Base-by-base conservation (phyloP, 64 coral and sea anemone species). In the Stichodactyla mertensii region DNA sequence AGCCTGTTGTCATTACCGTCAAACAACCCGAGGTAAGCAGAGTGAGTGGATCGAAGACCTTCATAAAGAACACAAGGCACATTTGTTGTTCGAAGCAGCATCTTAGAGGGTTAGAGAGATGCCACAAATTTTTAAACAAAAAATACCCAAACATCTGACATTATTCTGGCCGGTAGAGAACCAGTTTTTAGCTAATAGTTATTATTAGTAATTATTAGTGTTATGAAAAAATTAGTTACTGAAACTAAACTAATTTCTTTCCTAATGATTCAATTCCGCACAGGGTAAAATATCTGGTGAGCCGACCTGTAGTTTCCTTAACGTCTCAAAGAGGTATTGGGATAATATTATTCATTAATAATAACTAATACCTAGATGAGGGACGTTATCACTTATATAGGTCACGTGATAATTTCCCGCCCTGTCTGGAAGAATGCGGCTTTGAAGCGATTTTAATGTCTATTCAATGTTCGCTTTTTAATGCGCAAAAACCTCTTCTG, bases 1-100 rank as follows among this genome's bases (percentile, higher is more conserved):
- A 88, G 16, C 93, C 93, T 10, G 87, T 95, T 0, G 78, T 89
- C 2, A 70, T 95, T 61, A 82, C 80, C 55, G 55, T 95, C 31
- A 18, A 86, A 10, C 93, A 89, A 26, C 57, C 90, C 31, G 83
- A 27, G 93, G 93, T 95, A 84, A 14, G 14, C n/a, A 15, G 55
- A 57, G 8, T 58, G 14, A 11, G 8, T 58, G 56, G 14, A 45
- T 45, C 36, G 36, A 45, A 45, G 36, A 45, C 36, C 36, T 45
- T 45, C 36, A 45, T 45, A 45, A 45, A 45, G 36, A 45, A 45
- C 36, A 45, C 36, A 45, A 61, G 0, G 62, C 19, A 2, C 62
- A 66, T n/a, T 7, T 66, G 7, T 22, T 66, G 62, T 2, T 18
- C 62, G 4, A 13, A 62, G 2, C 3, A 13, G 59, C 14, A 15